Evolutionary conservation across 2,113 vertebrate species (phyloP).

Genomic region (Hoplias malabaricus): DNA sequence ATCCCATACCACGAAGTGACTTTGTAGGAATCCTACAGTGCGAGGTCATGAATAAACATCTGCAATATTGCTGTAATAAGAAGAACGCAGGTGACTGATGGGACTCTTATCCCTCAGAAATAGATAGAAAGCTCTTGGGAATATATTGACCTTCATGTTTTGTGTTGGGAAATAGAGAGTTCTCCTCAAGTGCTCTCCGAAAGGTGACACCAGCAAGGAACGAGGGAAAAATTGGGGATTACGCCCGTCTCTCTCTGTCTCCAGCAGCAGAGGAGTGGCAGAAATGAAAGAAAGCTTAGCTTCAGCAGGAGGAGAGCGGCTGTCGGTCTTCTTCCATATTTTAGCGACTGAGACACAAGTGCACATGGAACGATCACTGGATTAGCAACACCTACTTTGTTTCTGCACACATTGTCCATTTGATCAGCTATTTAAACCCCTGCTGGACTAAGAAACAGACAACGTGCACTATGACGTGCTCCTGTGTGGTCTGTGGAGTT

Average conservation of each 20-base stretch:
- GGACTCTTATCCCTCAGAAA: slow-evolving; percentile 40
- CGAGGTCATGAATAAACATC: slow-evolving; percentile 54
- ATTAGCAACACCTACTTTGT: too few species aligned
- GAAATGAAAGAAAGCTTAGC: slow-evolving; percentile 42
- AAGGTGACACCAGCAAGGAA: slow-evolving; percentile 40
- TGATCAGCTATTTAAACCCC: too few species aligned
- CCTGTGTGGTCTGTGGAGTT: too few species aligned
- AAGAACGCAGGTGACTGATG: slow-evolving; percentile 48
- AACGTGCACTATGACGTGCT: too few species aligned
- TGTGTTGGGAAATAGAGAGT: slow-evolving; percentile 59
- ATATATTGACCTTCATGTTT: slow-evolving; percentile 58
- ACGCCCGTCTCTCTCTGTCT: not conserved
- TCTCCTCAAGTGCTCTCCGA: slow-evolving; percentile 33
- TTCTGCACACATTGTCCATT: too few species aligned
- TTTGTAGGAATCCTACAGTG: not conserved
- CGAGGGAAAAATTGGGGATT: slow-evolving; percentile 2
- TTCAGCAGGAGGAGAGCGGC: slow-evolving; percentile 9
- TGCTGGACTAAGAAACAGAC: too few species aligned
- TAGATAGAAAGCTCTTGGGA: slow-evolving; percentile 47
- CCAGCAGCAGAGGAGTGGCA: slow-evolving; percentile 26
- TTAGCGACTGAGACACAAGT: too few species aligned
- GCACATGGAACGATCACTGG: too few species aligned
- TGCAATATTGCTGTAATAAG: slow-evolving; percentile 43
- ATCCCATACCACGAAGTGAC: slow-evolving; percentile 8
- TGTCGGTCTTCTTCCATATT: too few species aligned